Evolutionary conservation across 1,140 invertebrate species (phyloP).

Genomic region (Diuraphis noxia): DNA sequence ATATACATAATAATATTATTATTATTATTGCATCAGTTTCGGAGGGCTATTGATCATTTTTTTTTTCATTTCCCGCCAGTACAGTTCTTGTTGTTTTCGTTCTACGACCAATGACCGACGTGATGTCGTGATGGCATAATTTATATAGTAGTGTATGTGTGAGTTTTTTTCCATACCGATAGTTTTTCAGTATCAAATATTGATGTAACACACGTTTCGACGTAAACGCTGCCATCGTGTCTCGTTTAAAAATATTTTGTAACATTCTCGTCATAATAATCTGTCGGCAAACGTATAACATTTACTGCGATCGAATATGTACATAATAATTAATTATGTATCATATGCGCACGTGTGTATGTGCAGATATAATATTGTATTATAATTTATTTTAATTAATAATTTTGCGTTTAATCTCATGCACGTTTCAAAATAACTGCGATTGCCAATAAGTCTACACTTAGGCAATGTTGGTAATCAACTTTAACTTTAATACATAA

Average conservation of each 20-base stretch:
- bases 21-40: background rate
- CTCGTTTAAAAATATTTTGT: background rate
- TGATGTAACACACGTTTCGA: background rate
- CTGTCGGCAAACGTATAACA: background rate
- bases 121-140: slow-evolving; percentile 1
- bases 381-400: slow-evolving; percentile 22
- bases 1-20: too few relatives aligned
- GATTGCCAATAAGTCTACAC: background rate
- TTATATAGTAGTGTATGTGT: background rate
- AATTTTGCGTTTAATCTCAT: background rate
- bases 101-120: background rate
- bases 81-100: background rate
- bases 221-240: background rate
- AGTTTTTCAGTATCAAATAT: background rate
- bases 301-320: background rate
- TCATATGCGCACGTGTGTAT: background rate
- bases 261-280: background rate
- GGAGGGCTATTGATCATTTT: background rate
- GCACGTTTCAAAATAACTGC: background rate
- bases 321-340: background rate
- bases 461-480: background rate
- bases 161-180: background rate
- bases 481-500: background rate
- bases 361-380: background rate
- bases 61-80: background rate